Conservation (phyloP, 2,888 invertebrate species). For the Sarcophaga subvicina region DNA sequence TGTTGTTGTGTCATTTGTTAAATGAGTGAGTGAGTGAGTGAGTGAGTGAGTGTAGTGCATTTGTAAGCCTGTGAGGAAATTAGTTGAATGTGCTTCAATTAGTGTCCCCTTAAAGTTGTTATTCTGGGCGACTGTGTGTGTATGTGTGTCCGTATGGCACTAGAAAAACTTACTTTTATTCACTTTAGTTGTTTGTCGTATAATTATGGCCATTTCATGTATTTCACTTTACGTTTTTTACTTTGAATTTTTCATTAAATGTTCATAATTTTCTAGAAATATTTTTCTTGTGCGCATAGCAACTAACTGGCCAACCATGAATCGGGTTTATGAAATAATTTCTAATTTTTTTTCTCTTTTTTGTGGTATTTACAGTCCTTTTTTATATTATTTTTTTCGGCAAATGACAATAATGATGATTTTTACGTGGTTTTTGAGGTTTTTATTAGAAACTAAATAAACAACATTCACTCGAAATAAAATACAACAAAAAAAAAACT, state of each 20-base stretch:
- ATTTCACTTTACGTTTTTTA: constrained; percentile 11
- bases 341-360: constrained; percentile 38
- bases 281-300: not conserved
- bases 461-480: not conserved
- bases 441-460: constrained; percentile 47
- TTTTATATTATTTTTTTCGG: constrained; percentile 37
- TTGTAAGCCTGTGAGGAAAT: constrained; percentile 63
- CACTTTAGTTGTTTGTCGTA: constrained; percentile 29
- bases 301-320: constrained; percentile 21
- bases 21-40: constrained; percentile 6
- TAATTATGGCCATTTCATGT: constrained; percentile 43
- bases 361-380: constrained; percentile 56
- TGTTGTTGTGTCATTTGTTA: not conserved
- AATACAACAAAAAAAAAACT: not conserved
- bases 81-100: constrained; percentile 71
- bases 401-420: constrained; percentile 65
- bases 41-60: constrained; percentile 11
- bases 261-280: not conserved
- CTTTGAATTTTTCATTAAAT: constrained; percentile 12
- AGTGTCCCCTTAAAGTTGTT: constrained; percentile 63
- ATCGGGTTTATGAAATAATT: constrained; percentile 65
- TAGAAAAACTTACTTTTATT: not conserved
- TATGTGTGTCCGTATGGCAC: not conserved
- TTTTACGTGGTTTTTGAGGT: constrained; percentile 66
- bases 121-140: too few relatives aligned